Conservation (phyloP, 2,797 vertebrate species). For the Sorex maritimensis region DNA sequence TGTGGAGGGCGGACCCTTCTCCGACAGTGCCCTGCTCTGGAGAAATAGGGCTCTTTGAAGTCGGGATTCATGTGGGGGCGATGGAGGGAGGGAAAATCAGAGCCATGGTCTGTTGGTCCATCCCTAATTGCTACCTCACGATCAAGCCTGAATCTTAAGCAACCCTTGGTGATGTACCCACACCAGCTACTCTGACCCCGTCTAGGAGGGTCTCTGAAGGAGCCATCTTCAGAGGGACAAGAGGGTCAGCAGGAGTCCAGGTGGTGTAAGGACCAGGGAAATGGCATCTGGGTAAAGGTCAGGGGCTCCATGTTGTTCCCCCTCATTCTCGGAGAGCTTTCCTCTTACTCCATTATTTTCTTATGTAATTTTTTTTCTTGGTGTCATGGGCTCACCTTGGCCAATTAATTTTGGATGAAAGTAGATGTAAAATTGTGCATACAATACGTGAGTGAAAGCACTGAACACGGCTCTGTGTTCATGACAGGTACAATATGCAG, state of each 20-base stretch:
- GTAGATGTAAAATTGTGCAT: not conserved
- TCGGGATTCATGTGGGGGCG: not conserved
- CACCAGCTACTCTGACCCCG: not conserved
- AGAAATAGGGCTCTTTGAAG: conserved; percentile 16
- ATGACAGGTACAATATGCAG: not conserved
- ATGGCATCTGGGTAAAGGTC: not conserved
- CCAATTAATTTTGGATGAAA: not conserved
- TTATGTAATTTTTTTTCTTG: not conserved
- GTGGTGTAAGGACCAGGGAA: not conserved
- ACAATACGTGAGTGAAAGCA: not conserved
- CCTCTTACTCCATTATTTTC: not conserved
- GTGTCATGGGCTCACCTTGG: not conserved
- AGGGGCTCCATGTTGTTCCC: not conserved
- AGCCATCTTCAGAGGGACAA: accelerated
- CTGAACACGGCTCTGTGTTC: not conserved
- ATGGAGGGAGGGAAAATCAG: not conserved
- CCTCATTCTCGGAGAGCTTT: not conserved
- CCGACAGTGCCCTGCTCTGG: not conserved
- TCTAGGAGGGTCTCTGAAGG: not conserved
- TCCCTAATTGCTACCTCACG: not conserved
- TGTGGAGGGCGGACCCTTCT: not conserved
- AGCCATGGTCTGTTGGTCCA: too few relatives aligned
- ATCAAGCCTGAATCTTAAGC: not conserved
- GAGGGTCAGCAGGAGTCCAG: not conserved
- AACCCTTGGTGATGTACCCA: not conserved